Percentiles rank a stretch among this genome's conserved stretches.
Evolutionary conservation across 2,113 vertebrate species (phyloP).

Genomic region (Nerophis lumbriciformis): DNA sequence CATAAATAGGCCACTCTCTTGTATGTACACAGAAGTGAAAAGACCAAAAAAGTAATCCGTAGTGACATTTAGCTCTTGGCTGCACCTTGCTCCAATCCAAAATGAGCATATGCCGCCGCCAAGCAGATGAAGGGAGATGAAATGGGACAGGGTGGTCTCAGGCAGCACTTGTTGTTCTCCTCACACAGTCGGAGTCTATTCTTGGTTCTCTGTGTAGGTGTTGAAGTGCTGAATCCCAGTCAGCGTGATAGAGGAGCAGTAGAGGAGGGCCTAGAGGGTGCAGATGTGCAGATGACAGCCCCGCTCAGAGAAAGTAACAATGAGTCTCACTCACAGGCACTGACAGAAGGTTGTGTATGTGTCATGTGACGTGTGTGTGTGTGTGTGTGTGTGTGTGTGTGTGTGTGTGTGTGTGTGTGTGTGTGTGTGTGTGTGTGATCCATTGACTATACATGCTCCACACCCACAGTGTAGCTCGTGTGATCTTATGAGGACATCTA

Average conservation of each 20-base stretch:
- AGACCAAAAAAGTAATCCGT: neutral
- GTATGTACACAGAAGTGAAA: neutral
- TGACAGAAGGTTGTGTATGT: neutral
- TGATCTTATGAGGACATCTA: slow-evolving; percentile 55
- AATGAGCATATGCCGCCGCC: neutral
- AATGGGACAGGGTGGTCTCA: slow-evolving; percentile 44
- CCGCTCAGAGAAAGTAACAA: slow-evolving; percentile 20
- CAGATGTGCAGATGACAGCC: slow-evolving; percentile 60
- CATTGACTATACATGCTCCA: slow-evolving; percentile 14
- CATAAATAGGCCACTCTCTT: neutral
- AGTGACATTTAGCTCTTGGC: slow-evolving; percentile 1
- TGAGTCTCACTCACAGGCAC: neutral
- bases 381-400: too few relatives aligned
- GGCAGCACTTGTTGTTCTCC: slow-evolving; percentile 33
- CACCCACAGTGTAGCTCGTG: slow-evolving; percentile 19
- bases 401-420: neutral
- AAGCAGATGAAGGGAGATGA: slow-evolving; percentile 21
- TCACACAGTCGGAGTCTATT: slow-evolving; percentile 55
- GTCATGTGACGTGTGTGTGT: slow-evolving; percentile 12
- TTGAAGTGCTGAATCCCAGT: slow-evolving; percentile 69
- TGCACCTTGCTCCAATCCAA: slow-evolving; percentile 4
- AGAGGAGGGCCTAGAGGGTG: slow-evolving; percentile 13
- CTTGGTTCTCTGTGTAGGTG: slow-evolving; percentile 62
- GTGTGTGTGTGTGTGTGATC: too few relatives aligned
- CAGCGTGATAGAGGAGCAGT: slow-evolving; percentile 44